phyloP scores from a whole-genome alignment of 2,797 vertebrate species.

The Petrocephalus schoutedeni region DNA sequence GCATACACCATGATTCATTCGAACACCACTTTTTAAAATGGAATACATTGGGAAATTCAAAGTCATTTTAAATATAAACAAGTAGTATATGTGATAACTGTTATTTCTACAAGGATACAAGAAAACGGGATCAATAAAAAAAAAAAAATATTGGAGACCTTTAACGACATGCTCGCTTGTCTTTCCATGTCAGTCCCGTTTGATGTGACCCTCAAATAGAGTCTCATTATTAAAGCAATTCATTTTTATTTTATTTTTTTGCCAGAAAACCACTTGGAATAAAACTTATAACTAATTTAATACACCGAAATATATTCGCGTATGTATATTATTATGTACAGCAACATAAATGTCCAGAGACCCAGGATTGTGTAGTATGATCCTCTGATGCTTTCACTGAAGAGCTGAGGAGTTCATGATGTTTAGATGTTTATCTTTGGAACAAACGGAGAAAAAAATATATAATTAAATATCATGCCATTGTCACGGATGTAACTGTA shows the following conservation, averaged over 20 bases:
- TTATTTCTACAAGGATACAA: not conserved
- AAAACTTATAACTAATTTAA: slow-evolving; percentile 9
- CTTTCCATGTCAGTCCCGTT: not conserved
- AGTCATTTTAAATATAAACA: slow-evolving; percentile 65
- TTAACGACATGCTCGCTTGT: not conserved
- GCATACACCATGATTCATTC: slow-evolving; percentile 65
- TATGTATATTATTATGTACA: slow-evolving; percentile 12
- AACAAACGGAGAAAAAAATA: not conserved
- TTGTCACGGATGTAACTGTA: not conserved
- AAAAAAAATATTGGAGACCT: not conserved
- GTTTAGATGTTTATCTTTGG: slow-evolving; percentile 6
- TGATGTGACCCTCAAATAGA: not conserved
- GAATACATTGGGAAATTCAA: slow-evolving; percentile 80
- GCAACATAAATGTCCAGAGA: slow-evolving; percentile 3
- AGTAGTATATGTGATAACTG: not conserved
- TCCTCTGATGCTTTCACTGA: not conserved
- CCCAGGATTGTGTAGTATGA: not conserved
- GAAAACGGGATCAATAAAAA: not conserved
- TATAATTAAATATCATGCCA: not conserved
- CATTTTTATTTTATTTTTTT: not conserved
- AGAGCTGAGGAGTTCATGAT: not conserved
- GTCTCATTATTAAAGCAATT: not conserved
- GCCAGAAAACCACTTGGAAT: not conserved
- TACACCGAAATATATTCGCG: not conserved
- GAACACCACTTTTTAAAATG: slow-evolving; percentile 63